Conservation (phyloP, 2,113 vertebrate genomes). For the Malaclemys terrapin region DNA sequence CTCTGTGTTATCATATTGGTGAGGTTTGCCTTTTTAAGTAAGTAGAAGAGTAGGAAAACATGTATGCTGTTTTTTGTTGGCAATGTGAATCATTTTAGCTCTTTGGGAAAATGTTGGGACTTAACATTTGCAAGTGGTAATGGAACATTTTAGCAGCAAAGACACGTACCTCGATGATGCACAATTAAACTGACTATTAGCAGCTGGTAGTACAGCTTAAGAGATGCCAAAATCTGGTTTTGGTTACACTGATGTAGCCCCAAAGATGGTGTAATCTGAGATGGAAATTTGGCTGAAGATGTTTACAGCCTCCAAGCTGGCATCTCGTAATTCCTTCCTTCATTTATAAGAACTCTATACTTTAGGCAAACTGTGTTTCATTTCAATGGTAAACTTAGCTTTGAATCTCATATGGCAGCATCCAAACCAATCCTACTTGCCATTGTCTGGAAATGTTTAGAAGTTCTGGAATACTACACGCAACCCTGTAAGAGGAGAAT, state of each 20-base stretch:
- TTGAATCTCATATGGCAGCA: neutral
- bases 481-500: neutral
- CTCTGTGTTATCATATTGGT: neutral
- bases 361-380: neutral
- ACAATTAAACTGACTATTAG: neutral
- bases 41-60: neutral
- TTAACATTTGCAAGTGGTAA: neutral
- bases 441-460: neutral
- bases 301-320: neutral
- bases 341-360: neutral
- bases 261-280: neutral
- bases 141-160: neutral
- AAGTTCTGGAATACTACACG: neutral
- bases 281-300: neutral
- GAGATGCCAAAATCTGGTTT: neutral
- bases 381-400: neutral
- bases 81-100: accelerated
- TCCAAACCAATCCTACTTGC: accelerated
- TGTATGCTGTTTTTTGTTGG: accelerated
- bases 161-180: neutral
- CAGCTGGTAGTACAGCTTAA: neutral
- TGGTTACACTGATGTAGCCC: neutral
- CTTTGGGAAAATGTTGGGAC: neutral
- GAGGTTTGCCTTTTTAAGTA: neutral
- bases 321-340: neutral